These are phyloP conservation scores for Euschistus heros DNA, from an alignment of 1,140 invertebrate genomes.

Conservation along the genomic window DNA sequence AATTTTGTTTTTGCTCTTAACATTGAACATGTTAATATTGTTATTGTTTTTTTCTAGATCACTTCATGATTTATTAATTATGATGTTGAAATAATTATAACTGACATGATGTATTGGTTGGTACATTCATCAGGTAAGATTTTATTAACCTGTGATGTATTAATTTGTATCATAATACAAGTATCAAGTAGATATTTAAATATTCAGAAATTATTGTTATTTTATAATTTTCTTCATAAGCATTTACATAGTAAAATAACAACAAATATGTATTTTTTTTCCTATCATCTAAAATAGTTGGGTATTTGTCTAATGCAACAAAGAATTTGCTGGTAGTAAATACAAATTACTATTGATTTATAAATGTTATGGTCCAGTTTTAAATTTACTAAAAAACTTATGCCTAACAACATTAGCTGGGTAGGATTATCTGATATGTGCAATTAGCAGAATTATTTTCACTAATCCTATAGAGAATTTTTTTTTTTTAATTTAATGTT, in stretches of 20 bases:
- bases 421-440: too few relatives aligned
- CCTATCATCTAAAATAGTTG: not conserved
- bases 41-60: not conserved
- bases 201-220: not conserved
- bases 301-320: not conserved
- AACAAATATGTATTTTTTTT: not conserved
- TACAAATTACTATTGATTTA: too few relatives aligned
- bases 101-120: constrained; percentile 7
- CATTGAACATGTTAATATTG: not conserved
- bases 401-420: too few relatives aligned
- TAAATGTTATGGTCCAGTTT: too few relatives aligned
- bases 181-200: not conserved
- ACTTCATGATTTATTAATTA: not conserved
- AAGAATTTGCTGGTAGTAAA: too few relatives aligned
- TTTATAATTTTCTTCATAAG: not conserved
- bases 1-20: not conserved
- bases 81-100: not conserved
- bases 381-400: too few relatives aligned
- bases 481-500: too few relatives aligned
- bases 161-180: not conserved
- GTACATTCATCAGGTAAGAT: constrained; percentile 8
- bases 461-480: too few relatives aligned
- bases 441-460: too few relatives aligned
- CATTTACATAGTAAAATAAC: not conserved
- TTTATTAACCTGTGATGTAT: not conserved